Base-by-base conservation (phyloP, 2,797 vertebrate species). In the Periophthalmus magnuspinnatus region DNA sequence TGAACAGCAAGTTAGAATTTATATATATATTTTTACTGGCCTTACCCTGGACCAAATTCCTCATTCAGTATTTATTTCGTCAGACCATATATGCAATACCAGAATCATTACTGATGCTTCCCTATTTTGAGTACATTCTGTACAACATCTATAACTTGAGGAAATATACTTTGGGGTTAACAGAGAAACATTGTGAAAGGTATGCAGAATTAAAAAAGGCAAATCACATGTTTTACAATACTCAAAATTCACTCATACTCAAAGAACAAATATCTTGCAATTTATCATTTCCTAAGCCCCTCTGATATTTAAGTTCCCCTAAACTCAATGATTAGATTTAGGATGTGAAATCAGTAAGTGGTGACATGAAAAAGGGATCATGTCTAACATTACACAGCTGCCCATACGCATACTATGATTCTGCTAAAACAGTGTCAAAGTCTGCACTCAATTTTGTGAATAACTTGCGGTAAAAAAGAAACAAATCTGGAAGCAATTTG, bases 401-500 rank as follows among this genome's bases (percentile, higher is more conserved):
- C 32, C 17, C 16, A 19, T n/a, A 16, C 22, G 10, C 38, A 41
- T 45, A 45, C 41, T 84, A 89, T 83, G 82, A 93, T 93, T 93
- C 86, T 73, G 79, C 81, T 88, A 71, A 89, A 93, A 92, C 81
- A 76, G 86, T 91, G 89, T 91, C 88, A 82, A 88, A 89, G 90
- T 87, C 91, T 93, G 91, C 87, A 86, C 84, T 89, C 92, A 89
- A 93, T 92, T 93, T 92, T 88, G 84, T 84, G 90, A 93, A 93
- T 93, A 92, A 93, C 90, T 91, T 74, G 85, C 83, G 89, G 11
- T 72, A 83, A 91, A 85, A 81, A 77, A 86, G 80, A 89, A 28
- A 83, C 76, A 67, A 83, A 86, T 92, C 92, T 95, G 94, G 93
- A 93, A 95, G 90, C 90, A 93, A 94, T 95, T 94, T 94, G 86